Conservation (phyloP, 2,888 invertebrate genomes). For the Coecobrya sp. region DNA sequence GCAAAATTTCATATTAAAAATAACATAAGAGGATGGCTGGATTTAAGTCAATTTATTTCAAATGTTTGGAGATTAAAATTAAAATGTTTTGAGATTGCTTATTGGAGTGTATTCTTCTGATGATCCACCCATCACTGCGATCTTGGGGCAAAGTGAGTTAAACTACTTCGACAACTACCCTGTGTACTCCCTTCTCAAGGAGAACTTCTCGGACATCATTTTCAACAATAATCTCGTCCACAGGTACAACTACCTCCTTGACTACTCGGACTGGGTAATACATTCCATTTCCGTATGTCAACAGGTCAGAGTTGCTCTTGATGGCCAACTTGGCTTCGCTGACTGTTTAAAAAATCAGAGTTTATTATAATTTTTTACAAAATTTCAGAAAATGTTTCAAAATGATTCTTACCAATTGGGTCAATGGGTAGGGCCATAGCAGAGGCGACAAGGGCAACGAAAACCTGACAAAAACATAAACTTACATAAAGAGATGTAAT, state of each 20-base stretch:
- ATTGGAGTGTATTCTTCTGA: neutral
- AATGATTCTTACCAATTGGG: slow-evolving; percentile 20
- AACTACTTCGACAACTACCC: no score
- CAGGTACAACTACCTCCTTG: neutral
- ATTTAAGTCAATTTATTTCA: no score
- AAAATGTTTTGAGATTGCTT: no score
- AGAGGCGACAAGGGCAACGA: slow-evolving; percentile 41
- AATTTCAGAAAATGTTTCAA: no score
- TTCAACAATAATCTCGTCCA: neutral
- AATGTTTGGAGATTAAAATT: no score
- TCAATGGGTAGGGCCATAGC: slow-evolving; percentile 10
- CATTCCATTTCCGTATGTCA: slow-evolving; percentile 25
- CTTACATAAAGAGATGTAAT: no score
- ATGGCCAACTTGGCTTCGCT: slow-evolving; percentile 36
- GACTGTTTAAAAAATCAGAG: slow-evolving; percentile 6
- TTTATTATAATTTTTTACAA: no score
- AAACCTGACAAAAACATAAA: no score
- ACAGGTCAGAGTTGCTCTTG: slow-evolving; percentile 2
- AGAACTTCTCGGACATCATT: neutral
- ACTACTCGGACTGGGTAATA: slow-evolving; percentile 25
- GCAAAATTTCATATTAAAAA: no score
- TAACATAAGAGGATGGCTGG: no score
- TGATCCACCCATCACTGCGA: no score
- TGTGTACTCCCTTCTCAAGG: neutral
- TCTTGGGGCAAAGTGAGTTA: neutral